Evolutionary conservation across 2,888 invertebrate species (phyloP), one percentile per base, ranked within the genome.

Genomic region (Lepeophtheirus nordmannii): DNA sequence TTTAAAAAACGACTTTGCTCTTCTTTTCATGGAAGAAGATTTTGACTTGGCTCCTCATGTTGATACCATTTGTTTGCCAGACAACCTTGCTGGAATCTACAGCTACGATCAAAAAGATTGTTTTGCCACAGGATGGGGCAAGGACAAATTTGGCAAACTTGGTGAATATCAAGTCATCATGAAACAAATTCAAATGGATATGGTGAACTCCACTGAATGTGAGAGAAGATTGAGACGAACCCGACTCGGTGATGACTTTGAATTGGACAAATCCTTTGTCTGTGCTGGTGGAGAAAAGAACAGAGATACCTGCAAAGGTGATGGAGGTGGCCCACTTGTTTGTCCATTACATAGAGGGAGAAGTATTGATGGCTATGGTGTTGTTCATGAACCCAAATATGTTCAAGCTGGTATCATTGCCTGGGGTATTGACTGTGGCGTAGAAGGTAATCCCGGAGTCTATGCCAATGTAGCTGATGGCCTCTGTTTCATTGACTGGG

Each of bases 351-450:
- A 67, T 10, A 68, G 69, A 20, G 71, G 70, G 17, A 1, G 53
- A 46, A 17, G 67, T 10, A 30, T 5, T 7, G 68, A 70, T 20
- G 71, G 70, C 14, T 46, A 5, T 46, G 53, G 53, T n/a, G 53
- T n/a, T 17, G 53, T 46, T 8, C 30, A 30, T 5, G 53, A 46
- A 17, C 53, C 53, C 8, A 46, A 46, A 46, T 46, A 84, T 74
- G 81, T 83, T n/a, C 82, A 88, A 72, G 81, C 81, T 1, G 91
- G 91, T 0, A 82, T 90, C 10, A 87, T 89, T 0, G 84, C 89
- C 0, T 91, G 90, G 89, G 91, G 91, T n/a, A 84, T 91, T 66
- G 87, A 86, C 3, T 91, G 91, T 72, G 89, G 89, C 0, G 75
- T 76, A 46, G 76, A 79, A 62, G 78, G 80, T 63, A 80, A 85